These are phyloP conservation scores for Drosophila tanythrix DNA, from an alignment of 2,888 invertebrate species.

Conservation along the genomic window DNA sequence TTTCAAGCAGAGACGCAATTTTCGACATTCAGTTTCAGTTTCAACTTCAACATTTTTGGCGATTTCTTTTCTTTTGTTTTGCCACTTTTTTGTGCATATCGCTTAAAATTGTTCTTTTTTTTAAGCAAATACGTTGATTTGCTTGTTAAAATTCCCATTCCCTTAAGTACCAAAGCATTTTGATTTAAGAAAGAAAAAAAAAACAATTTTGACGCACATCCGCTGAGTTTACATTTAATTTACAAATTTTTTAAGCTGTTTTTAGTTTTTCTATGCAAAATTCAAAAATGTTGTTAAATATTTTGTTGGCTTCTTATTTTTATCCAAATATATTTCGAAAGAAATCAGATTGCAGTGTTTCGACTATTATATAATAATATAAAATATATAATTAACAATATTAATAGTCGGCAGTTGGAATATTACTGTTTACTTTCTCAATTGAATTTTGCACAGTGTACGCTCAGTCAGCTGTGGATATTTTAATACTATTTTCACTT, in stretches of 20 bases:
- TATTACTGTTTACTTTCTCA: background rate
- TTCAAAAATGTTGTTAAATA: too few species aligned
- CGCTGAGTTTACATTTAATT: background rate
- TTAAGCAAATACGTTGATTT: background rate
- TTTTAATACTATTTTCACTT: conserved; percentile 14
- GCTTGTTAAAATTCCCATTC: background rate
- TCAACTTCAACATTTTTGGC: background rate
- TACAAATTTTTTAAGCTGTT: background rate
- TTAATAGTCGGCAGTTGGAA: background rate
- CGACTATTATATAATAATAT: background rate
- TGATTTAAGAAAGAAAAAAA: too few species aligned
- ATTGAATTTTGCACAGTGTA: background rate
- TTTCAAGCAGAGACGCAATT: background rate
- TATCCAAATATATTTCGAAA: too few species aligned
- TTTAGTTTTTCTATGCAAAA: background rate
- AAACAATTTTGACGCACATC: background rate
- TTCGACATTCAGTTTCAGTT: background rate
- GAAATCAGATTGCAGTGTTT: background rate
- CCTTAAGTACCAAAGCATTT: too few species aligned
- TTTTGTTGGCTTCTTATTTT: too few species aligned
- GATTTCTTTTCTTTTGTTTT: background rate
- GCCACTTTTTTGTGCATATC: background rate
- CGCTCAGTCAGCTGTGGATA: background rate
- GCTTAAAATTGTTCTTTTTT: background rate
- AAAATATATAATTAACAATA: background rate